Base-by-base conservation (phyloP, 2,888 invertebrate genomes). In the Parapristionchus giblindavisi region DNA sequence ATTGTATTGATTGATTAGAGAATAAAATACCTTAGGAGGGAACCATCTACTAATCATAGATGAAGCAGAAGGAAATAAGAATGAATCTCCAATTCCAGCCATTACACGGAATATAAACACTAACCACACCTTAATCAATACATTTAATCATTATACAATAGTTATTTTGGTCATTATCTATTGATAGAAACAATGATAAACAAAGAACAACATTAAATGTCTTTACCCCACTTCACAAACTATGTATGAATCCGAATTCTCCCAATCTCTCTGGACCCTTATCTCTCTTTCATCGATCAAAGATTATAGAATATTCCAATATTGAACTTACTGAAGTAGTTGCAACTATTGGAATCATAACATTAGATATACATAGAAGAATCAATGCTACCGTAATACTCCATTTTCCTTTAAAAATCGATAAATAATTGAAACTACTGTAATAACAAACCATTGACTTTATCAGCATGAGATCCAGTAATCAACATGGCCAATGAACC, bases 21-120 rank as follows among this genome's bases (percentile, higher is more conserved):
- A n/a, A 14, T 48, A 11, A 48, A n/a, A 27, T 66, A 66, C 66
- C 51, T 86, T 86, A 14, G 86, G 85, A 6, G 86, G 86, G 66
- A 86, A 86, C 86, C 86, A 86, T 74, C 83, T 43, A 11, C 83
- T 74, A 14, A 86, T 86, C 83, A 86, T 79, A 11, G 84, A 84
- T 48, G 80, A 79, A 14, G 83, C 80, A 0, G 83, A 79, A 4
- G 86, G 86, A n/a, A 83, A 83, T 1, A 86, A 76, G 14, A 85
- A 78, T 0, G 85, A 82, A 77, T 85, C 85, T 21, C 84, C 84
- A 68, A 85, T 76, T 24, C 85, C 85, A 2, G 84, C 82, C 17
- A 86, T 61, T 24, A 85, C 79, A 43, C 86, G 81, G 38, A 79
- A 85, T 36, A 54, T 40, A 17, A 78, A 68, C 4, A 76, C 79